Conservation (phyloP, 2,797 vertebrate species). For the Sylvia borin region DNA sequence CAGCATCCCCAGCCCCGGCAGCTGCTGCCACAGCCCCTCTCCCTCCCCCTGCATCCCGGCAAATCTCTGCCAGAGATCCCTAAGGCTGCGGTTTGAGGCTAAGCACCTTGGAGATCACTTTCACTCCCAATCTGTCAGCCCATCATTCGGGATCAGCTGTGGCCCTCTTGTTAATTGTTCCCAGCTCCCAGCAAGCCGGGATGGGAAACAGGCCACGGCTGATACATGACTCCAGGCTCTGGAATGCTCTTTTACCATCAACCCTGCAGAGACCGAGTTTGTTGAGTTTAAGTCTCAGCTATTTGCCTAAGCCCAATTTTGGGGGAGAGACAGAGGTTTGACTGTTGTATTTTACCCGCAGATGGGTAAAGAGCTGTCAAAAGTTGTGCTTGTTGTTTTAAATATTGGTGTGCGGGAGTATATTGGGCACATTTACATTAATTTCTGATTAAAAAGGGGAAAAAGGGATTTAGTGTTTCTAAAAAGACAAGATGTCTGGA, state of each 20-base stretch:
- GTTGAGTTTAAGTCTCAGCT: constrained; percentile 23
- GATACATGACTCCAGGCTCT: constrained; percentile 42
- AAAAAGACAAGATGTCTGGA: neutral
- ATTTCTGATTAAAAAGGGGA: neutral
- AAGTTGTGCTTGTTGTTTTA: constrained; percentile 4
- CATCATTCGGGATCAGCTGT: constrained; percentile 53
- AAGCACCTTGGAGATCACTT: constrained; percentile 63
- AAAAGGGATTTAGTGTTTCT: neutral
- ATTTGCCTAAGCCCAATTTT: neutral
- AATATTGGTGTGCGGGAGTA: neutral
- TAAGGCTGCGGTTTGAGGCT: constrained; percentile 38
- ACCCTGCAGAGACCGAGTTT: neutral
- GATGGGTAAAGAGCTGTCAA: neutral
- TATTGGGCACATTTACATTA: neutral
- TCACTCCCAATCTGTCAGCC: constrained; percentile 57
- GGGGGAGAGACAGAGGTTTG: neutral
- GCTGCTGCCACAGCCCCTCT: neutral
- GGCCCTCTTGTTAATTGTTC: constrained; percentile 55
- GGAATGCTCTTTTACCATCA: constrained; percentile 43
- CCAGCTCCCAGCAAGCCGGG: constrained; percentile 37
- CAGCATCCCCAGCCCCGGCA: neutral
- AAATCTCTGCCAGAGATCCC: constrained; percentile 15
- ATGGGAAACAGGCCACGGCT: constrained; percentile 41
- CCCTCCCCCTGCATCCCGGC: neutral
- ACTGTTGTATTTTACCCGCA: neutral